Base-by-base conservation (phyloP, 1,140 invertebrate species). In the Thrips palmi region DNA sequence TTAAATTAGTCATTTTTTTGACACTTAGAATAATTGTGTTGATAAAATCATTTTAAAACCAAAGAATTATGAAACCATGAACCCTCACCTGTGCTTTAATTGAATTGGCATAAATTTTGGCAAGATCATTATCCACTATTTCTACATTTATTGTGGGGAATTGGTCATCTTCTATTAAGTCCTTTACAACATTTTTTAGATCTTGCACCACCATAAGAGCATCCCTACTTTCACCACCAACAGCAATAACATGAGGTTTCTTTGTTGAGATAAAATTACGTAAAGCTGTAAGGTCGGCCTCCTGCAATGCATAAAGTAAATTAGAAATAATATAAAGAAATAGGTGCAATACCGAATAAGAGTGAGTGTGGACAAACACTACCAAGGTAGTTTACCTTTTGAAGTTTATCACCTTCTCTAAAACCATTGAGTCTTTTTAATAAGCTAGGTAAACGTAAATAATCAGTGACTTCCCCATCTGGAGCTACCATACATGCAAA, bases 391-490 rank as follows among this genome's bases (percentile, higher is more conserved):
- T 44, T 39, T 48, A 67, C 64, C 56, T 86, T 85, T 37, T 71
- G 64, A 2, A 62, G 45, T 48, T 79, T 75, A 42, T 91, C 83
- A 6, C 71, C 65, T 25, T 73, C 60, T 31, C 71, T 64, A 47
- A 68, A 81, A 6, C 78, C 69, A 49, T 81, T 83, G 49, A 75
- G 78, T 11, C 84, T 65, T 52, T 82, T 88, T 18, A 87, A 61
- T 12, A 97, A 59, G 60, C 89, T 71, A 2, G 84, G 79, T 28
- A 97, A 56, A 5, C 88, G 67, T 15, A 97, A 53, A 56, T 87
- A 84, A 55, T 97, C 93, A 0, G 73, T 77, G 30, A 93, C 83
- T 46, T 94, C 86, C 12, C 91, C 91, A 50, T 93, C 87, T 0
- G 78, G 70, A 17, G 77, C 77, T 28, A 96, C 68, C 4, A 93